Evolutionary conservation across 2,113 vertebrate species (phyloP).

Genomic region (Opisthocomus hoazin): DNA sequence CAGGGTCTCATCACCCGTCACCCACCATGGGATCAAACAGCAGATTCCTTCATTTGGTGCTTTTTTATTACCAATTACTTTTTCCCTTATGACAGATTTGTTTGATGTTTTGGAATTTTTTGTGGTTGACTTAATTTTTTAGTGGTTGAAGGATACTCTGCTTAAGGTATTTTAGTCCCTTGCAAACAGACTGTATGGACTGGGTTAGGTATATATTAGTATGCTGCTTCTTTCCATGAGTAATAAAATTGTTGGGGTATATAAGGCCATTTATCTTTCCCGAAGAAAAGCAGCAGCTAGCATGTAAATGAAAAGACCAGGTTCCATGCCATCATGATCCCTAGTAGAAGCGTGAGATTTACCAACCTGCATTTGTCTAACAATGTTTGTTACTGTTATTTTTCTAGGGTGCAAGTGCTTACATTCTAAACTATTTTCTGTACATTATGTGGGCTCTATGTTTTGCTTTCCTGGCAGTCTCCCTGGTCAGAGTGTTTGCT

Average conservation of each 20-base stretch:
- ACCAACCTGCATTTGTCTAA: background rate
- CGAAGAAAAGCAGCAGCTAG: background rate
- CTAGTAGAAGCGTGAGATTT: background rate
- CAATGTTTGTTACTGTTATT: constrained; percentile 43
- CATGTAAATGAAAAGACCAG: background rate
- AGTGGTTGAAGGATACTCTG: background rate
- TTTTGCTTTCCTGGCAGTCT: constrained; percentile 95
- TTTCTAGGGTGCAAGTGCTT: constrained; percentile 88
- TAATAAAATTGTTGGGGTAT: background rate
- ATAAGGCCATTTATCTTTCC: background rate
- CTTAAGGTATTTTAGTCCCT: background rate
- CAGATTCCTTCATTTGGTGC: background rate
- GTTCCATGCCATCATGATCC: background rate
- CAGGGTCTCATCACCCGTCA: background rate
- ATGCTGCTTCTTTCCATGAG: background rate
- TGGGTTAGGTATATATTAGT: background rate
- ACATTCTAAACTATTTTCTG: constrained; percentile 95
- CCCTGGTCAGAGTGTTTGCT: constrained; percentile 93
- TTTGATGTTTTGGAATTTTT: background rate
- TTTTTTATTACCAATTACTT: background rate
- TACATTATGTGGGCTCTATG: constrained; percentile 92
- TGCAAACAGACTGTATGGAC: background rate
- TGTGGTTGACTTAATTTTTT: background rate
- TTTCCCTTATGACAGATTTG: background rate
- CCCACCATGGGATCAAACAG: background rate